Conservation (phyloP, 2,888 invertebrate species). For the Furcula furcula region DNA sequence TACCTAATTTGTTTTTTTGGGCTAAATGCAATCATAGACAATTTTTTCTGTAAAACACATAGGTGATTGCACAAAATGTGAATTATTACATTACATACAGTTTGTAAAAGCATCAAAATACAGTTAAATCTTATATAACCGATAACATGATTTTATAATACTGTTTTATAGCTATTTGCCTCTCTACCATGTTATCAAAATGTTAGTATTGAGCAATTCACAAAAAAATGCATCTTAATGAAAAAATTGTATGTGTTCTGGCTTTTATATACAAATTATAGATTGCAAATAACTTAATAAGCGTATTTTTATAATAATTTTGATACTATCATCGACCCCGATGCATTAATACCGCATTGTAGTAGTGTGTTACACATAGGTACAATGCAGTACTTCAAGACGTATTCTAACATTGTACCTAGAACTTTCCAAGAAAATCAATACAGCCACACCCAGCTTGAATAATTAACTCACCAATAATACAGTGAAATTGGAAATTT, state of each 20-base stretch:
- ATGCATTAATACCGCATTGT: conserved; percentile 54
- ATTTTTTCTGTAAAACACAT: conserved; percentile 17
- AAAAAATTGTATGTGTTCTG: conserved; percentile 1
- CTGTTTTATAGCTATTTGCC: conserved; percentile 58
- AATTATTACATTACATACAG: conserved; percentile 30
- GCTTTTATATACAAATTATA: conserved; percentile 1
- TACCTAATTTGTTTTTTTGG: no score
- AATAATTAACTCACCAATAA: conserved; percentile 67
- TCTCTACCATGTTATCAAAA: conserved; percentile 40
- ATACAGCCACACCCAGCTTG: conserved; percentile 81
- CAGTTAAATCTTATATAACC: conserved; percentile 63
- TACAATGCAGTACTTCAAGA: conserved; percentile 69
- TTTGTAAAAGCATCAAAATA: conserved; percentile 47
- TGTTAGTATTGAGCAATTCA: conserved; percentile 27
- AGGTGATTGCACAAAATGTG: conserved; percentile 28
- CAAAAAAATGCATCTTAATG: conserved; percentile 12
- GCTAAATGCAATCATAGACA: conserved; percentile 30
- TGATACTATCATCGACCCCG: conserved; percentile 34
- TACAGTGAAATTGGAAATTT: conserved; percentile 42
- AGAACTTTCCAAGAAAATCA: conserved; percentile 80
- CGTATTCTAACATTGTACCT: conserved; percentile 72
- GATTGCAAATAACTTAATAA: background rate
- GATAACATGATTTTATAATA: conserved; percentile 68
- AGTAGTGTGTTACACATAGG: conserved; percentile 50
- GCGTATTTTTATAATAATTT: conserved; percentile 3